Conservation (phyloP, 2,113 vertebrate species). For the Mirza zaza region DNA sequence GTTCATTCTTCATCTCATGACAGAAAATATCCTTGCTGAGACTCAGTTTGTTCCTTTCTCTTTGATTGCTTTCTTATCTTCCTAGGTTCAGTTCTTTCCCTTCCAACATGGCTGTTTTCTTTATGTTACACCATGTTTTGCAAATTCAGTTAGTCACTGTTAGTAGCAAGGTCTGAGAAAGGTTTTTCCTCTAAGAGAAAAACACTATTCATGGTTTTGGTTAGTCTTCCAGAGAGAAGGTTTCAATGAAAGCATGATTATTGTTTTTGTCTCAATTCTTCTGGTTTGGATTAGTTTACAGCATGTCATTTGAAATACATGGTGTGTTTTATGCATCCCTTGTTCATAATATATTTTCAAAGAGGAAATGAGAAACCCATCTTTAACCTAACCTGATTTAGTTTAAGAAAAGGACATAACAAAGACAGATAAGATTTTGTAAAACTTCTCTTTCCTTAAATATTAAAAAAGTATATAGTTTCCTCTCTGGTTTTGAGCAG, state of each 20-base stretch:
- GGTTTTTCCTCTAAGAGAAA: neutral
- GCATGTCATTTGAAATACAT: neutral
- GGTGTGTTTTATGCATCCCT: fast-evolving
- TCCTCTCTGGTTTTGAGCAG: slow-evolving; percentile 64
- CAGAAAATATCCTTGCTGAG: neutral
- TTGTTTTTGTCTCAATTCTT: neutral
- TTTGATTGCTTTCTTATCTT: neutral
- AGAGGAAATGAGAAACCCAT: neutral
- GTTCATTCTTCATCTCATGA: neutral
- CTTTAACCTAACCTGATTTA: neutral
- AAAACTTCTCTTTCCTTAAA: slow-evolving; percentile 54
- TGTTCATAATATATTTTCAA: slow-evolving; percentile 7
- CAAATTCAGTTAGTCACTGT: neutral
- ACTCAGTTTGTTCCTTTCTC: neutral
- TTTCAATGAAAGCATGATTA: neutral
- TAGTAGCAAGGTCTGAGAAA: neutral
- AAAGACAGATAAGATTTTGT: slow-evolving; percentile 44
- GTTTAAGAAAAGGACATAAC: neutral
- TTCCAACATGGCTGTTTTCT: neutral
- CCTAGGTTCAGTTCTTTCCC: neutral
- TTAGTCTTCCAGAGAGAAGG: neutral
- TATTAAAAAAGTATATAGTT: slow-evolving; percentile 64
- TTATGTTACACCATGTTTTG: neutral
- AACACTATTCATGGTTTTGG: neutral
- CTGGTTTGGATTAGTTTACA: slow-evolving; percentile 22